phyloP scores from a whole-genome alignment of 2,113 vertebrate genomes.

The Gasterosteus aculeatus region DNA sequence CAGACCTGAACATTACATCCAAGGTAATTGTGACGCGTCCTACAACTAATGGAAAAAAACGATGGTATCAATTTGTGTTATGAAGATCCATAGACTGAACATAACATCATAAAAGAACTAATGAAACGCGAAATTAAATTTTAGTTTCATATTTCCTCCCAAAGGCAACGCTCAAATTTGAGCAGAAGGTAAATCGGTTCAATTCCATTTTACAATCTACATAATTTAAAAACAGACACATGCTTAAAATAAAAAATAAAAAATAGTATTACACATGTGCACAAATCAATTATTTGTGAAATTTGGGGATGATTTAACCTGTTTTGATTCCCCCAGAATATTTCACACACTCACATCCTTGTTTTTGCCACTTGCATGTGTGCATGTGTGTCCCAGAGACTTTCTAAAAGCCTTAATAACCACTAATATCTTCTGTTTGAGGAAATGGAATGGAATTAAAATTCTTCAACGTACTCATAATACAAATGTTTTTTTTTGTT shows the following conservation, averaged over 20 bases:
- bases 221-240: not conserved
- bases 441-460: not conserved
- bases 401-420: no score
- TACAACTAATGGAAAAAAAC: slow-evolving; percentile 48
- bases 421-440: not conserved
- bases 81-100: slow-evolving; percentile 32
- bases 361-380: not conserved
- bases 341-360: not conserved
- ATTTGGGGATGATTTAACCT: not conserved
- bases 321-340: not conserved
- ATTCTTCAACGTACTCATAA: not conserved
- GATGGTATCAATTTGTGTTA: slow-evolving; percentile 32
- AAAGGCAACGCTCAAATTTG: not conserved
- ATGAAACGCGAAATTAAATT: slow-evolving; percentile 70
- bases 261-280: not conserved
- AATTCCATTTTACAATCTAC: slow-evolving; percentile 11
- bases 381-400: not conserved
- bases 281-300: not conserved
- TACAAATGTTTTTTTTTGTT: not conserved
- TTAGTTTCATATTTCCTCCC: slow-evolving; percentile 33
- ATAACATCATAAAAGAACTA: slow-evolving; percentile 49
- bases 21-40: slow-evolving; percentile 47
- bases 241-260: not conserved
- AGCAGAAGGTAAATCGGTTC: slow-evolving; percentile 13
- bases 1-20: slow-evolving; percentile 10